Conservation (phyloP, 2,797 vertebrate genomes). For the Trichosurus vulpecula region DNA sequence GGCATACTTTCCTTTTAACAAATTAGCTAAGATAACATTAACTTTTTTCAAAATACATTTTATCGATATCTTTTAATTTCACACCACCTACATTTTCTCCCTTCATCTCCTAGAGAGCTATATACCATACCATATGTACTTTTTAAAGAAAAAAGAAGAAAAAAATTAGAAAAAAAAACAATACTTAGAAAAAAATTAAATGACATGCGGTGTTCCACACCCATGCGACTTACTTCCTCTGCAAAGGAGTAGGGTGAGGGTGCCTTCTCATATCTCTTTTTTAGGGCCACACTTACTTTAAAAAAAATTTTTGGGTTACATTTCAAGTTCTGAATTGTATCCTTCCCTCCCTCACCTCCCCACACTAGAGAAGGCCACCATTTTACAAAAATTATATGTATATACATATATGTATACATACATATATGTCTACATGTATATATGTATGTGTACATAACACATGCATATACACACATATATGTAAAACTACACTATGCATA, state of each 20-base stretch:
- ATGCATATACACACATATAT: too few relatives aligned
- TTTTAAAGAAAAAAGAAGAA: neutral
- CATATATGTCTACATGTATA: too few relatives aligned
- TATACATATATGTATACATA: too few relatives aligned
- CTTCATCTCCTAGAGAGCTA: neutral
- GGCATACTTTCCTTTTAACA: neutral
- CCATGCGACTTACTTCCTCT: neutral
- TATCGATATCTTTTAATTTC: neutral
- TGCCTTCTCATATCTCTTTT: neutral
- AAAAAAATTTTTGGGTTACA: too few relatives aligned
- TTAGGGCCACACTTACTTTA: neutral
- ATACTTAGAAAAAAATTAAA: neutral
- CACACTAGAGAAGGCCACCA: too few relatives aligned
- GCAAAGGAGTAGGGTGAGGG: neutral
- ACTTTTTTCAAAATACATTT: neutral
- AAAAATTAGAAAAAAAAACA: neutral
- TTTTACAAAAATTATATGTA: too few relatives aligned
- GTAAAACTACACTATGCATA: too few relatives aligned
- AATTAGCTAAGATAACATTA: neutral
- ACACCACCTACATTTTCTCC: neutral
- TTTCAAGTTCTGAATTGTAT: too few relatives aligned
- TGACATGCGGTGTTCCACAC: neutral
- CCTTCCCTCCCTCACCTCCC: too few relatives aligned
- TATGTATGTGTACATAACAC: too few relatives aligned
- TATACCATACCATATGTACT: neutral